Evolutionary conservation across 2,888 invertebrate species (phyloP).

Genomic region (Brassicogethes aeneus): DNA sequence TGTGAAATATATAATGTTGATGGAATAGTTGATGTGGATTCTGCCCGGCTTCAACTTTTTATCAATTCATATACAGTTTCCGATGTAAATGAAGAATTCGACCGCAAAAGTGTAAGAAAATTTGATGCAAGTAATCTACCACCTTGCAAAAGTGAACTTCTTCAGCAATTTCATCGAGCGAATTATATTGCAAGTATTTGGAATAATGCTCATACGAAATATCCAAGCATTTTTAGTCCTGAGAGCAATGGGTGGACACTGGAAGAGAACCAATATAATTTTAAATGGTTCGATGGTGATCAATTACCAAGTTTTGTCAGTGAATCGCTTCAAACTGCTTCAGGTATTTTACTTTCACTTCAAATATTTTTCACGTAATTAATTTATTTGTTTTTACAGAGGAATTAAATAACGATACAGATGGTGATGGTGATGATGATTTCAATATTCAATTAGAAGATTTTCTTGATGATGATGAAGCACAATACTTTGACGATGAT

Average conservation of each 20-base stretch:
- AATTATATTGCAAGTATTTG: conserved; percentile 16
- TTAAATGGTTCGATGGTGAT: conserved; percentile 23
- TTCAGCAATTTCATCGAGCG: conserved; percentile 17
- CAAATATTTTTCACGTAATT: no score
- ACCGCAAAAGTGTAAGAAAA: conserved; percentile 11
- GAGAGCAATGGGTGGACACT: conserved; percentile 13
- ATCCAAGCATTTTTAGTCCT: conserved; percentile 12
- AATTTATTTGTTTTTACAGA: conserved; percentile 8
- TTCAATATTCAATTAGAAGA: conserved; percentile 4
- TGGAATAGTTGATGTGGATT: conserved; percentile 19
- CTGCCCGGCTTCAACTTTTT: conserved; percentile 19
- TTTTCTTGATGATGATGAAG: conserved; percentile 8
- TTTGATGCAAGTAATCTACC: conserved; percentile 17
- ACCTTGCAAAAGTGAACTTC: conserved; percentile 16
- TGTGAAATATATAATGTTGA: conserved; percentile 22
- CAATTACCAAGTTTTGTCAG: conserved; percentile 17
- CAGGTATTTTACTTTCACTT: conserved; percentile 5
- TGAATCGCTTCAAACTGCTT: conserved; percentile 9
- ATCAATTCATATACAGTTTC: conserved; percentile 16
- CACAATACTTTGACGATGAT: no score
- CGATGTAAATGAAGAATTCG: conserved; percentile 13
- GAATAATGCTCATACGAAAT: conserved; percentile 15
- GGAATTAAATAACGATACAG: conserved; percentile 6
- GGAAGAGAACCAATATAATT: conserved; percentile 15
- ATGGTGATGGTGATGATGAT: conserved; percentile 7